Evolutionary conservation across 2,113 vertebrate species (phyloP).

Genomic region (Acanthisitta chloris): DNA sequence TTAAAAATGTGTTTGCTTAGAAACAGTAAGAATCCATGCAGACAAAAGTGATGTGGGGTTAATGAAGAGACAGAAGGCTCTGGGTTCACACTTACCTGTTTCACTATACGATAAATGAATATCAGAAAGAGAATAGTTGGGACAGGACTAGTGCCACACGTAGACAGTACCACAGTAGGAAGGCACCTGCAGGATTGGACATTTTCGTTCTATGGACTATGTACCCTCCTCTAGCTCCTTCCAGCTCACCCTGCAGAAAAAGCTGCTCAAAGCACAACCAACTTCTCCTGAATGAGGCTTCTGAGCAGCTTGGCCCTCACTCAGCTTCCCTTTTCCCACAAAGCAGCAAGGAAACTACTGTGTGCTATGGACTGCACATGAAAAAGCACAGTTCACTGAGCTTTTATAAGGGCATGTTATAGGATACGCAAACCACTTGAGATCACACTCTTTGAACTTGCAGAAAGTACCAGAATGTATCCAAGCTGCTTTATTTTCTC

Average conservation of each 20-base stretch:
- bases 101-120: too few relatives aligned
- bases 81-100: background rate
- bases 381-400: background rate
- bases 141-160: background rate
- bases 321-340: background rate
- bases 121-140: background rate
- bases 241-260: background rate
- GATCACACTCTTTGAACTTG: background rate
- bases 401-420: background rate
- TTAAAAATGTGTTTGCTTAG: background rate
- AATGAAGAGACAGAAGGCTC: background rate
- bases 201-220: background rate
- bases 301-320: fast-evolving
- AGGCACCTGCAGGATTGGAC: background rate
- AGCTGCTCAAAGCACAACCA: background rate
- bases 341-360: background rate
- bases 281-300: background rate
- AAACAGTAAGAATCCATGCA: background rate
- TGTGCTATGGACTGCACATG: background rate
- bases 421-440: background rate
- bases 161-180: background rate
- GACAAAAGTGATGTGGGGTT: background rate
- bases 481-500: background rate
- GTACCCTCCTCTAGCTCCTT: background rate
- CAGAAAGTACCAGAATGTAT: background rate